Evolutionary conservation across 2,888 invertebrate species (phyloP).

Genomic region (Melipona beecheii): DNA sequence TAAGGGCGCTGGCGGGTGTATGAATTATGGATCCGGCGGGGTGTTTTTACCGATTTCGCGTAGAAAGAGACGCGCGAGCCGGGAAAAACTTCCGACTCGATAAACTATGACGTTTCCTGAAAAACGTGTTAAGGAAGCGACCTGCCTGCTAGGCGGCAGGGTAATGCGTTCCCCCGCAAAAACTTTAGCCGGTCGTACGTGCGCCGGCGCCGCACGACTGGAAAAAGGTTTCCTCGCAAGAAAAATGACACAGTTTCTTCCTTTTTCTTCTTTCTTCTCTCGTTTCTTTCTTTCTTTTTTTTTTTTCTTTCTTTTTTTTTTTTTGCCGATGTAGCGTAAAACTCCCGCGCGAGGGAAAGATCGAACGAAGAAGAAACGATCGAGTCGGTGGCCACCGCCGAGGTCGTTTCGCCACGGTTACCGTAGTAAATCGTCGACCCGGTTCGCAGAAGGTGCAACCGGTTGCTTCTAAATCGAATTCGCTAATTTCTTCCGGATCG

Average conservation of each 20-base stretch:
- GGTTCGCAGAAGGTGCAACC: slow-evolving; percentile 16
- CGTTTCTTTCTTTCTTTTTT: too few relatives aligned
- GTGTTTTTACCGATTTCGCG: slow-evolving; percentile 72
- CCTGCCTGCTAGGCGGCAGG: slow-evolving; percentile 15
- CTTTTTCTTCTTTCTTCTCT: neutral
- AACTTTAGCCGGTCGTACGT: neutral
- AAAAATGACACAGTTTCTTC: slow-evolving; percentile 24
- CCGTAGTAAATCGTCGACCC: slow-evolving; percentile 21
- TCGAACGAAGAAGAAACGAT: slow-evolving; percentile 14
- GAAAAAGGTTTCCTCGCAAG: slow-evolving; percentile 24
- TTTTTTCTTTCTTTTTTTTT: too few relatives aligned
- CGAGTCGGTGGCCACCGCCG: neutral
- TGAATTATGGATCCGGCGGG: slow-evolving; percentile 72
- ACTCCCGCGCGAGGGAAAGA: neutral
- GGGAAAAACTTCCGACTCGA: slow-evolving; percentile 65
- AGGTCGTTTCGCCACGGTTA: neutral
- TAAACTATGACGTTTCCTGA: slow-evolving; percentile 64
- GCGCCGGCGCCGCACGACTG: neutral
- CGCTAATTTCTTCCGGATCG: slow-evolving; percentile 26
- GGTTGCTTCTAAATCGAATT: slow-evolving; percentile 54
- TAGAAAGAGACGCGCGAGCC: slow-evolving; percentile 44
- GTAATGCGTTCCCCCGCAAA: slow-evolving; percentile 54
- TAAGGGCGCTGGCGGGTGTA: slow-evolving; percentile 68
- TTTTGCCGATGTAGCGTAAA: neutral
- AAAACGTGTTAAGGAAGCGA: slow-evolving; percentile 61